Evolutionary conservation across 37 sponge, comb jelly and placozoan genomes (phyloP), one percentile per base, ranked within the genome.

Genomic region (Beroe forskalii): DNA sequence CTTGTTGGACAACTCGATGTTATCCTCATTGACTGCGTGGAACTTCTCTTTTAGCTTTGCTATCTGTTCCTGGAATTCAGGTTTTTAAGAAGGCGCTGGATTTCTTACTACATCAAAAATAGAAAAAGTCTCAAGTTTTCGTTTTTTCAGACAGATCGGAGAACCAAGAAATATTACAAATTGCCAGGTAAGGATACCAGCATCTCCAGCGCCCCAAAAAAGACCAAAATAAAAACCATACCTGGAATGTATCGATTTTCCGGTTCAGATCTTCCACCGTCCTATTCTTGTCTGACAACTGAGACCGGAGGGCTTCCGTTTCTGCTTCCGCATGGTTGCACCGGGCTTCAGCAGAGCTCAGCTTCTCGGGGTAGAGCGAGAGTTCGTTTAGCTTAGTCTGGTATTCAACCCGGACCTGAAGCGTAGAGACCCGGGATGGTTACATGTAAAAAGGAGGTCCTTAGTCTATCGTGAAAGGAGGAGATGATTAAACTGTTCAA

Each of bases 41-140:
- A 80, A 38, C 30, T 80, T 80, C 55, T 40, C 48, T 48, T 80
- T 80, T 24, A 80, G 31, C 48, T 44, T 80, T 41, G 38, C 86
- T n/a, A 80, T 80, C 86, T 80, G 86, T 23, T 38, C 86, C 55
- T 80, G 86, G n/a, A n/a, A n/a, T n/a, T n/a, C n/a, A n/a, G n/a
- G n/a, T n/a, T n/a, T n/a, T n/a, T n/a, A n/a, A n/a, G n/a, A n/a
- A n/a, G n/a, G n/a, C n/a, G n/a, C n/a, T n/a, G n/a, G n/a, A n/a
- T n/a, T n/a, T n/a, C n/a, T n/a, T n/a, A n/a, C n/a, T n/a, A n/a
- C n/a, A n/a, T n/a, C n/a, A n/a, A n/a, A n/a, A n/a, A n/a, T n/a
- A n/a, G n/a, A n/a, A n/a, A n/a, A n/a, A n/a, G n/a, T n/a, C n/a
- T n/a, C n/a, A n/a, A n/a, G n/a, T n/a, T n/a, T n/a, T n/a, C n/a